Evolutionary conservation across 1,140 invertebrate genomes (phyloP).

Genomic region (Neoseiulus cucumeris): DNA sequence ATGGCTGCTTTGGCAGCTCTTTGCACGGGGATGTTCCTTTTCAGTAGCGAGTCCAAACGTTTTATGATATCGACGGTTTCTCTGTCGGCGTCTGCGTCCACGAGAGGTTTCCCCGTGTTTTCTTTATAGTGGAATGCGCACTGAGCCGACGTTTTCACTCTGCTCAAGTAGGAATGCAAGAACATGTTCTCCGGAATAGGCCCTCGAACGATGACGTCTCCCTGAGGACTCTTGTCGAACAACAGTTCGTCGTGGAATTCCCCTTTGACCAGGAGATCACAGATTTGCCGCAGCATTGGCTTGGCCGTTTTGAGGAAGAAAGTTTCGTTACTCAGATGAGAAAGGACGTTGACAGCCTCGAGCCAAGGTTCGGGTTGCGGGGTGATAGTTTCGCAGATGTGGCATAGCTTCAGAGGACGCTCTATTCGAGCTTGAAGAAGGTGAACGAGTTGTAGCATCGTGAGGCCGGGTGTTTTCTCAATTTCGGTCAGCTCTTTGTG

Average conservation of each 20-base stretch:
- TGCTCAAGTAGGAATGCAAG: not conserved
- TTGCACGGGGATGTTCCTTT: not conserved
- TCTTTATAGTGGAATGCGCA: not conserved
- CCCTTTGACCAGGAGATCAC: not conserved
- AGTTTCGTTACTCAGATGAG: not conserved
- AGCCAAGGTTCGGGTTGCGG: not conserved
- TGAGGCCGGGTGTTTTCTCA: not conserved
- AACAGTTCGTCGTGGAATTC: slow-evolving; percentile 7
- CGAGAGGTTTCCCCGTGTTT: not conserved
- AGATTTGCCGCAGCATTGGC: not conserved
- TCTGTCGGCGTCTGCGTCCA: not conserved
- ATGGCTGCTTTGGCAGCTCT: not conserved
- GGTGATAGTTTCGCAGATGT: slow-evolving; percentile 7
- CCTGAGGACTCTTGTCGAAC: not conserved
- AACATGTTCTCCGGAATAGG: slow-evolving; percentile 6
- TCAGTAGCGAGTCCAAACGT: not conserved
- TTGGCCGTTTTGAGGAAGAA: slow-evolving; percentile 3
- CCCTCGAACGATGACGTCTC: not conserved
- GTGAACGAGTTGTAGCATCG: not conserved
- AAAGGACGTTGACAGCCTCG: not conserved
- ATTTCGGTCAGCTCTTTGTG: not conserved
- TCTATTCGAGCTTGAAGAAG: not conserved
- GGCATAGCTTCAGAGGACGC: not conserved
- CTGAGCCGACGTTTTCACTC: slow-evolving; percentile 3
- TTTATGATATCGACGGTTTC: not conserved